A percentile compares a stretch with the other conserved stretches of the same genome.
Evolutionary conservation across 2,888 invertebrate genomes (phyloP).

Genomic region (Trachelus tabidus): DNA sequence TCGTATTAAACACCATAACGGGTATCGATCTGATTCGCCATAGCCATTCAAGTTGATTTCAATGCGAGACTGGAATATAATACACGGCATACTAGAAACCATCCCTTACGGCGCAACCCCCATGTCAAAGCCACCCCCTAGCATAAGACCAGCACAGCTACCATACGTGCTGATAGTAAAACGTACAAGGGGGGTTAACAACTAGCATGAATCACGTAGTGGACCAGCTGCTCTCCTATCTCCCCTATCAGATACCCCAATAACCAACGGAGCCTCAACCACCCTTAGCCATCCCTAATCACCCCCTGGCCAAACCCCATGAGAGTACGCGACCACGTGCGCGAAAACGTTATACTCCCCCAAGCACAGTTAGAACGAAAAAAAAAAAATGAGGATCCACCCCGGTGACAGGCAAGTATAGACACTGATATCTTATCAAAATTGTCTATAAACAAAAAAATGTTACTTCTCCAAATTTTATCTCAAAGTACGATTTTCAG

Average conservation of each 20-base stretch:
- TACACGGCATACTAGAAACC: neutral
- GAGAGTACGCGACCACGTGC: constrained; percentile 5
- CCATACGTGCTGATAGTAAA: neutral
- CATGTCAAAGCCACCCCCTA: neutral
- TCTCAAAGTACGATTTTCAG: neutral
- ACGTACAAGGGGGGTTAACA: neutral
- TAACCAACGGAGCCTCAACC: constrained; percentile 7
- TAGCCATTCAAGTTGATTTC: neutral
- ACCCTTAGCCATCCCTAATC: constrained; percentile 6
- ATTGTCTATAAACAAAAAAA: neutral
- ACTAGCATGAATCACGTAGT: constrained; percentile 24
- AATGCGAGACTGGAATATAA: neutral
- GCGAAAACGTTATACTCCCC: constrained; percentile 4
- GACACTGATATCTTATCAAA: neutral
- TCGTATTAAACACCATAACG: neutral
- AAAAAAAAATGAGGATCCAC: neutral
- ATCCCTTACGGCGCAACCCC: neutral
- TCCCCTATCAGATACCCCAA: constrained; percentile 20
- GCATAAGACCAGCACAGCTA: neutral
- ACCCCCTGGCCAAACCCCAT: constrained; percentile 14
- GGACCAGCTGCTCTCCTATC: constrained; percentile 37
- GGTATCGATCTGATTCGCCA: neutral
- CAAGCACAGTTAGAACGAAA: neutral
- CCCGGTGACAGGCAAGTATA: neutral
- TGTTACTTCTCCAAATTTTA: neutral